Evolutionary conservation across 2,797 vertebrate genomes (phyloP), one percentile per base, ranked within the genome.

Genomic region (Neoniphon sammara): DNA sequence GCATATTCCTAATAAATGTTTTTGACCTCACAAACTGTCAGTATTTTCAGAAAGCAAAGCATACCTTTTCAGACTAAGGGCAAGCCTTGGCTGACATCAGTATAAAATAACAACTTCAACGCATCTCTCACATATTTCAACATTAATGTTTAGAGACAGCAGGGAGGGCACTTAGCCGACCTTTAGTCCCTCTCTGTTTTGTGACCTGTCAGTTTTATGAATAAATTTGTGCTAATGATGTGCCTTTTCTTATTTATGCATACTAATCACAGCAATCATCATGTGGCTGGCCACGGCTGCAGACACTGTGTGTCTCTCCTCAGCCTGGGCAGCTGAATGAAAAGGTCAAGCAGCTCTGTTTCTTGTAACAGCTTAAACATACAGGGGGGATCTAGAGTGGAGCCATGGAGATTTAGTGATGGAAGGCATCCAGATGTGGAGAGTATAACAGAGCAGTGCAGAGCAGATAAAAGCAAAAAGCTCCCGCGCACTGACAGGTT

Each of bases 361-460:
- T 93, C 89, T 91, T 93, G 92, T 94, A 94, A 89, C 90, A 86
- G 88, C 86, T 94, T 93, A 91, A 93, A 91, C 86, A 83, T 89
- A 87, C 85, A 77, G 81, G 79, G 82, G 81, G 84, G 83, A 80
- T 89, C 76, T 68, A 75, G 81, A 90, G 77, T 69, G 84, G 89
- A 93, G 92, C 90, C 84, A 58, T 70, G 72, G 91, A 94, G 93
- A 92, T 93, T 94, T 92, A 93, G 86, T 81, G 88, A 91, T 88
- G 85, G 88, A 94, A 87, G 88, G 88, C 82, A 88, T 93, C 94
- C 94, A 95, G 94, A 95, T 95, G 94, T 93, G 86, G 82, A 87
- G 85, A 84, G 81, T 80, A 84, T 49, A 82, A 68, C 75, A 46
- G 42, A 44, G 85, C 69, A 83, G 79, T 67, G 70, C 84, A 62